Evolutionary conservation across 2,888 invertebrate genomes (phyloP).

Genomic region (Glaucopsyche alexis): DNA sequence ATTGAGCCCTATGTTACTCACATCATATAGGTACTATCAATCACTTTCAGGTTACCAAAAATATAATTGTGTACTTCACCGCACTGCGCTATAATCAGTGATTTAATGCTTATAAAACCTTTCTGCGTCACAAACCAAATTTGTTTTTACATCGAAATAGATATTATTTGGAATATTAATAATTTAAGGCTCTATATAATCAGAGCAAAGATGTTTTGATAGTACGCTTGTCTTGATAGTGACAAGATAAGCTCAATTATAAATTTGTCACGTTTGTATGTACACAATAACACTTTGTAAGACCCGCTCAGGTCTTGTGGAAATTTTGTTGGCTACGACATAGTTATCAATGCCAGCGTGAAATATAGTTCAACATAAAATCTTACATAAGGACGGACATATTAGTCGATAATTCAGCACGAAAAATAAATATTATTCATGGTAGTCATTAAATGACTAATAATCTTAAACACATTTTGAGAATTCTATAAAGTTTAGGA

Average conservation of each 20-base stretch:
- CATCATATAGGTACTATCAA: neutral
- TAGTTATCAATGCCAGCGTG: constrained; percentile 20
- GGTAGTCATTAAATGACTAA: too few relatives aligned
- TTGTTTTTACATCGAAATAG: neutral
- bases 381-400: neutral
- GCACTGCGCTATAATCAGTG: neutral
- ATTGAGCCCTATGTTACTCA: neutral
- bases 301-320: constrained; percentile 36
- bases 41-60: neutral
- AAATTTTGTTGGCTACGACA: constrained; percentile 36
- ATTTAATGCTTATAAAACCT: constrained; percentile 5
- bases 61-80: neutral
- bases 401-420: neutral
- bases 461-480: too few relatives aligned
- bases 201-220: constrained; percentile 28
- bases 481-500: too few relatives aligned
- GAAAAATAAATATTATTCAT: neutral
- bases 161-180: constrained; percentile 13
- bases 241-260: constrained; percentile 57
- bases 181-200: neutral
- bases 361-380: constrained; percentile 15
- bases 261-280: constrained; percentile 60
- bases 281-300: constrained; percentile 42
- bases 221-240: constrained; percentile 58
- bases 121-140: constrained; percentile 19